Evolutionary conservation across 2,888 invertebrate species (phyloP), one percentile per base, ranked within the genome.

Genomic region (Zootermopsis nevadensis): DNA sequence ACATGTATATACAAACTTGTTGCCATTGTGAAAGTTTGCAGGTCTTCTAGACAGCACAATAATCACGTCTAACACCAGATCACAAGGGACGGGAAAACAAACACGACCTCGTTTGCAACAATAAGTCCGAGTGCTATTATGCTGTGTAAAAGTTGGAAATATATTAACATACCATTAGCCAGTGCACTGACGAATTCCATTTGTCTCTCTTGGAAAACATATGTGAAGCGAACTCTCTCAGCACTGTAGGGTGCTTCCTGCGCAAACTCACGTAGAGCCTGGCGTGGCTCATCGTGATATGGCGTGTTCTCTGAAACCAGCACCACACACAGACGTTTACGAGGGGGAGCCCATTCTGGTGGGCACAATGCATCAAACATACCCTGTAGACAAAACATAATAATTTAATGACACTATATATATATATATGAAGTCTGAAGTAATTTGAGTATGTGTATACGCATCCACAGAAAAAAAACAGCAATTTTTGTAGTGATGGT

Each of bases 281-380:
- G 92, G n/a, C 95, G 91, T 85, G 93, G 92, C 77, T 91, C 88
- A 87, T 93, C 93, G 86, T 94, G 93, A 84, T 90, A 89, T n/a
- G 90, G 89, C 53, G 89, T 92, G 84, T 93, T 93, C 87, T 93
- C 91, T 81, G 95, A 95, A 86, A 98, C 93, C 86, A 98, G 91
- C 88, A 98, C 93, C 82, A 96, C 93, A 90, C 98, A 94, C 85
- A 96, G 90, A 7, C 93, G 92, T 87, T 95, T 95, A 33, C 94
- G 91, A 0, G 93, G 94, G 83, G 94, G 93, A 86, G 96, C 93
- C 93, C 96, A 95, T 89, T 97, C 97, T 83, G 95, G 94, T 0
- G 98, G 98, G 88, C 98, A 99, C 82, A 98, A 92, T 12, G 94
- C 93, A 88, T 97, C 96, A 87, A 97, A 90, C 86, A 95, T 91